Evolutionary conservation across 2,797 vertebrate species (phyloP).

Genomic region (Cynodonichthys magdalenae): DNA sequence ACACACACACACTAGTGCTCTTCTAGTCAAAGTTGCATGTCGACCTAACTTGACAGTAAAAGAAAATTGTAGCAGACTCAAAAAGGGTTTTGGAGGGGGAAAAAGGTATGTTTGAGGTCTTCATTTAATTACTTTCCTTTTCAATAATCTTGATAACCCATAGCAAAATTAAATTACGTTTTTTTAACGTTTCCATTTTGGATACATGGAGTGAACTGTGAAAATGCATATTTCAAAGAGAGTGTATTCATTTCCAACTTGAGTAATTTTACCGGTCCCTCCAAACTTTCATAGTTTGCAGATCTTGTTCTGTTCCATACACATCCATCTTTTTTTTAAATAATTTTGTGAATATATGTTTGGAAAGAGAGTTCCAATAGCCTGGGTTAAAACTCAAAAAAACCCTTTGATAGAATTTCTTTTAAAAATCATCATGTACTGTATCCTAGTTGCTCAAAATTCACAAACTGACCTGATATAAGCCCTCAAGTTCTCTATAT

Average conservation of each 20-base stretch:
- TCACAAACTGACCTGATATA: not conserved
- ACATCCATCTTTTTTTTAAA: conserved; percentile 32
- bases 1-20: conserved; percentile 13
- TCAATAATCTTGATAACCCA: conserved; percentile 59
- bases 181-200: conserved; percentile 56
- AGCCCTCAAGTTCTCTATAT: conserved; percentile 25
- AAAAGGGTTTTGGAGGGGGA: conserved; percentile 43
- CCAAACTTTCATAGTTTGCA: conserved; percentile 37
- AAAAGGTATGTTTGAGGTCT: conserved; percentile 53
- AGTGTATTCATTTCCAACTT: conserved; percentile 32
- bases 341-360: conserved; percentile 21
- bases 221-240: conserved; percentile 45
- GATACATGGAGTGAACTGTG: conserved; percentile 30
- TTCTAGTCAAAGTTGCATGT: conserved; percentile 36
- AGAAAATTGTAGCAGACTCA: conserved; percentile 51
- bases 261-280: conserved; percentile 20
- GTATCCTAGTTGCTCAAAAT: conserved; percentile 20
- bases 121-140: conserved; percentile 65
- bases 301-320: conserved; percentile 27
- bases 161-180: conserved; percentile 67
- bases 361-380: conserved; percentile 34
- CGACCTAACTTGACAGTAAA: conserved; percentile 56
- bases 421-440: conserved; percentile 7
- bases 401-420: conserved; percentile 9
- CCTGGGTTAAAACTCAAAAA: conserved; percentile 15